Evolutionary conservation across 2,113 vertebrate species (phyloP), one percentile per base, ranked within the genome.

Genomic region (Enhydra lutris): DNA sequence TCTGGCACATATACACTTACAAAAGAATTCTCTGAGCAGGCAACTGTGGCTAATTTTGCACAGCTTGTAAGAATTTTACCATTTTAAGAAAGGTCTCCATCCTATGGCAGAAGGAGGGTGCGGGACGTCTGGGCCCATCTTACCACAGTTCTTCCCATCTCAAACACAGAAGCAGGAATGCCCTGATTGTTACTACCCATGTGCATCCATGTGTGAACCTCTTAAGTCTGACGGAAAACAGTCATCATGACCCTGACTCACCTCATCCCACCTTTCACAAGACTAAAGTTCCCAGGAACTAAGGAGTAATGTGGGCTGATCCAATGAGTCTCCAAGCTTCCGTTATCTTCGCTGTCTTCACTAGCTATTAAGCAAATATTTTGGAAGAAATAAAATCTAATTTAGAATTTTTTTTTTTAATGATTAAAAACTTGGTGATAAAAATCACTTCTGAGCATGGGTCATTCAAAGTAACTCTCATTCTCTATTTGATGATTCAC

Each of bases 231-330:
- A 89, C 2, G 34, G 67, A 92, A 97, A 90, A 89, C 50, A 81
- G 34, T 45, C 45, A 34, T 59, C 29, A 73, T 63, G 74, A 93
- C 36, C 52, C 57, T 15, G 55, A 97, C 57, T 96, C 71, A 96
- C 57, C 15, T 39, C 36, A 14, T 39, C 78, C 71, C 88, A 55
- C 71, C 73, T 34, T 79, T 86, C 94, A 96, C 78, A 95, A 96
- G 89, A 96, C 89, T 14, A 39, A 36, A 91, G 61, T 76, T 96
- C 86, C 76, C 57, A 89, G 63, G 78, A 95, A 95, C 74, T 55
- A 80, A 91, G 47, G 59, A 90, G 17, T 57, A 45, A 79, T 50
- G 76, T 73, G 34, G 73, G 50, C 71, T 65, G 57, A 73, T 34
- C 73, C 85, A 42, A 52, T 15, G 71, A 15, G 14, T 50, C 93